These are phyloP conservation scores for Lampris megalopsis DNA, from an alignment of 2,113 vertebrate genomes.

Conservation along the genomic window DNA sequence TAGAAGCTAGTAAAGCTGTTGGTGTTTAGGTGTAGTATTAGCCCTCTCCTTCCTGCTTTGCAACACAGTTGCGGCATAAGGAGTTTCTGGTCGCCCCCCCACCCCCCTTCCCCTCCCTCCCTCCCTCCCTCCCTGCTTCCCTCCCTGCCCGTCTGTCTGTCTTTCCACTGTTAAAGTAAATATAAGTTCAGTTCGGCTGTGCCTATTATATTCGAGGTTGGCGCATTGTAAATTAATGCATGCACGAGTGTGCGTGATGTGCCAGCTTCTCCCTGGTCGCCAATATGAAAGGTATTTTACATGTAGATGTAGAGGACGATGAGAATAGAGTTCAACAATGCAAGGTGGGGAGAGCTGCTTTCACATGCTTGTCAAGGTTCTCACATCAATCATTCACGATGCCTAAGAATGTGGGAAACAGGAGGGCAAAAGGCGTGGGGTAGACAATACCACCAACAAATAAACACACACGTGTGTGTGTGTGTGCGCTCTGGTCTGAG, in stretches of 20 bases:
- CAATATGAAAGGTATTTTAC: constrained; percentile 5
- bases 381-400: constrained; percentile 81
- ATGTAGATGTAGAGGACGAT: too few relatives aligned
- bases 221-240: constrained; percentile 47
- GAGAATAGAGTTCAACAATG: constrained; percentile 37
- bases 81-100: constrained; percentile 41
- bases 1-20: constrained; percentile 20
- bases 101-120: background rate
- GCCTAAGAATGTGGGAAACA: background rate
- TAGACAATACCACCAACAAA: background rate
- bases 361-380: constrained; percentile 75
- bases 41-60: constrained; percentile 42
- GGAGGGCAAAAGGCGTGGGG: constrained; percentile 75
- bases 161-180: constrained; percentile 55
- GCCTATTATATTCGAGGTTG: constrained; percentile 52
- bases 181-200: constrained; percentile 69
- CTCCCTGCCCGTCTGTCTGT: background rate
- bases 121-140: background rate
- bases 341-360: constrained; percentile 78
- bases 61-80: constrained; percentile 57
- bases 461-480: background rate
- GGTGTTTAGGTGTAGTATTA: constrained; percentile 47
- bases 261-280: constrained; percentile 45
- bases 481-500: too few relatives aligned
- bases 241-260: constrained; percentile 62